phyloP scores from a whole-genome alignment of 2,113 vertebrate genomes.

The Alectura lathami region DNA sequence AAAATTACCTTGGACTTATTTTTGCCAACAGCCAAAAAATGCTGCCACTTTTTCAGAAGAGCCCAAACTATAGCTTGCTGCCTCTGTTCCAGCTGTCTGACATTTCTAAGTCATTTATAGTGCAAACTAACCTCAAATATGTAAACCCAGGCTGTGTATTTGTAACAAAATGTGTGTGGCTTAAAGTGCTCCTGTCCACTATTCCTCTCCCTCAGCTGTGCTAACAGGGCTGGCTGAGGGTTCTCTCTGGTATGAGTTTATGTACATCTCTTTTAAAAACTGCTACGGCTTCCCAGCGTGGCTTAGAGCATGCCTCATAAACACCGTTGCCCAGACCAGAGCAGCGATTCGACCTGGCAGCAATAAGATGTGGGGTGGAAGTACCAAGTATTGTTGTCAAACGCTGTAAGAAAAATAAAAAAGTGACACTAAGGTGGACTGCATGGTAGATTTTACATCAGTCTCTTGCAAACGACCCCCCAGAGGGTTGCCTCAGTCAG shows the following conservation, averaged over 20 bases:
- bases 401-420: too few relatives aligned
- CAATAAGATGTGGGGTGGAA: neutral
- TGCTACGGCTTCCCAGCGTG: rapidly evolving
- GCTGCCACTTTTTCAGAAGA: neutral
- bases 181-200: neutral
- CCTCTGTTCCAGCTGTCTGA: neutral
- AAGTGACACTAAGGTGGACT: too few relatives aligned
- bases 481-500: rapidly evolving
- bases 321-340: neutral
- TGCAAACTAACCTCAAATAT: neutral
- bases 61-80: neutral
- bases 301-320: neutral
- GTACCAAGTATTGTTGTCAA: neutral
- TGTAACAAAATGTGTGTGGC: neutral
- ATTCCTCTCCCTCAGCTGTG: neutral
- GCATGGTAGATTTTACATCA: rapidly evolving
- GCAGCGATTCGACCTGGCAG: neutral
- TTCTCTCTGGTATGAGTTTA: rapidly evolving
- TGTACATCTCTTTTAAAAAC: neutral
- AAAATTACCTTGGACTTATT: neutral
- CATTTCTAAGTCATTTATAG: neutral
- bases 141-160: neutral
- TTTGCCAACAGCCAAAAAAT: neutral
- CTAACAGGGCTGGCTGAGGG: neutral
- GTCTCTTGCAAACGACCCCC: neutral